Evolutionary conservation across 2,113 vertebrate species (phyloP).

Genomic region (Ondatra zibethicus): DNA sequence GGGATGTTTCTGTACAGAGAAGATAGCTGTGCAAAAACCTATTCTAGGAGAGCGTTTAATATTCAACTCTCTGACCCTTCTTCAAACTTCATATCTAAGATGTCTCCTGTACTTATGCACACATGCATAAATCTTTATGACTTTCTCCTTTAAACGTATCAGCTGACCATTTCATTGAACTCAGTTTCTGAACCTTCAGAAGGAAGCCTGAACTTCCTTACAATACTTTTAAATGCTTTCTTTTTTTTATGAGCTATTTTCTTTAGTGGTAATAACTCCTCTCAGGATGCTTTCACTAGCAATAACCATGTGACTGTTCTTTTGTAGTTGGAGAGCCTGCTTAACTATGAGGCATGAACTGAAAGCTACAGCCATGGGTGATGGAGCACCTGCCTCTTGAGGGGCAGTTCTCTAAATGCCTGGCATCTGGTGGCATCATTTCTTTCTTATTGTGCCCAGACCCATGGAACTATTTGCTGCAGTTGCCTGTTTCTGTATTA

Average conservation of each 20-base stretch:
- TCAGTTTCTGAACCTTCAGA: not conserved
- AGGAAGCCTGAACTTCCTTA: not conserved
- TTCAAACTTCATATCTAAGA: not conserved
- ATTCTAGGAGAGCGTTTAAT: not conserved
- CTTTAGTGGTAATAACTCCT: not conserved
- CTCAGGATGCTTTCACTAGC: not conserved
- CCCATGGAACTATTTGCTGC: not conserved
- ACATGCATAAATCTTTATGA: not conserved
- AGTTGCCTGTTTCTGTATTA: not conserved
- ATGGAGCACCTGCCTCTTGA: fast-evolving
- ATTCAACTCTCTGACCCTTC: not conserved
- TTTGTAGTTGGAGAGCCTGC: fast-evolving
- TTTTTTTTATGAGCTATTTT: not conserved
- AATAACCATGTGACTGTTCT: not conserved
- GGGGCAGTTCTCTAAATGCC: not conserved
- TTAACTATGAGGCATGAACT: not conserved
- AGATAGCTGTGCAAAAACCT: no score
- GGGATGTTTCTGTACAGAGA: not conserved
- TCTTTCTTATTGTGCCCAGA: not conserved
- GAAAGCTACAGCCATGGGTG: fast-evolving
- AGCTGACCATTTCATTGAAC: not conserved
- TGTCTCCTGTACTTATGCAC: not conserved
- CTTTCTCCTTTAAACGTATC: not conserved
- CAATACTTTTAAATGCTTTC: not conserved
- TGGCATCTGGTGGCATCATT: not conserved